Evolutionary conservation across 53 echinoderm and acorn worm genomes (phyloP).

Genomic region (Holothuria scabra): DNA sequence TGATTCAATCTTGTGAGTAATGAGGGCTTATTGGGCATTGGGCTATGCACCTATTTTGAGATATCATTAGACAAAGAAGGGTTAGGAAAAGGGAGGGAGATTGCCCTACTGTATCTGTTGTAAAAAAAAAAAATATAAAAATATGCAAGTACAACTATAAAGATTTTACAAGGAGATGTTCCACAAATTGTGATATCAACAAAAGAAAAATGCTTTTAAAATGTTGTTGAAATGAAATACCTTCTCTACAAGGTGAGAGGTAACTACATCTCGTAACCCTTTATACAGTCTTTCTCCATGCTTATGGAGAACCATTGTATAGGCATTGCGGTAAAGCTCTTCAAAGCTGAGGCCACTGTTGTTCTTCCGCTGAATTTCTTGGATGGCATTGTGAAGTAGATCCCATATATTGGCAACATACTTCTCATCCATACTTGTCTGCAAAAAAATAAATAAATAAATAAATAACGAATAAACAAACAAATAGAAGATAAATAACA

Average conservation of each 20-base stretch:
- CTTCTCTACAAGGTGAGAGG: conserved; percentile 93
- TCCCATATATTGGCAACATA: conserved; percentile 99
- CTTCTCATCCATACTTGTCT: conserved; percentile 99
- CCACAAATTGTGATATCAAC: too few species aligned
- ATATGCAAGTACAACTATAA: too few species aligned
- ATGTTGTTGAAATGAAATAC: conserved; percentile 32
- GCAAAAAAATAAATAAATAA: background rate
- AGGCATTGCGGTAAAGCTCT: conserved; percentile 97
- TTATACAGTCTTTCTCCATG: conserved; percentile 96
- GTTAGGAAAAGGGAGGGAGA: too few species aligned
- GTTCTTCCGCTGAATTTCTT: conserved; percentile 98
- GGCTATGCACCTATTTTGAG: too few species aligned
- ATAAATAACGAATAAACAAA: too few species aligned
- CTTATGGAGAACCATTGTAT: conserved; percentile 99
- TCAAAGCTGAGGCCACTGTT: conserved; percentile 99
- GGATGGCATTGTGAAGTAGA: conserved; percentile 92
- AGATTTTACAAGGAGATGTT: too few species aligned
- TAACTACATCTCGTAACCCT: conserved; percentile 90
- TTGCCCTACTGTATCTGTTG: too few species aligned
- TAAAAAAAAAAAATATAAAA: too few species aligned
- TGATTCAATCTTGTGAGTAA: too few species aligned
- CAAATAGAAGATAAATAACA: too few species aligned
- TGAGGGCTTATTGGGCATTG: too few species aligned
- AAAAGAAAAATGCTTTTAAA: background rate
- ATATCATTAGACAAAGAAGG: too few species aligned